A percentile compares a stretch with the other conserved stretches of the same genome.
Evolutionary conservation across 2,888 invertebrate genomes (phyloP).

Genomic region (Eledone cirrhosa): DNA sequence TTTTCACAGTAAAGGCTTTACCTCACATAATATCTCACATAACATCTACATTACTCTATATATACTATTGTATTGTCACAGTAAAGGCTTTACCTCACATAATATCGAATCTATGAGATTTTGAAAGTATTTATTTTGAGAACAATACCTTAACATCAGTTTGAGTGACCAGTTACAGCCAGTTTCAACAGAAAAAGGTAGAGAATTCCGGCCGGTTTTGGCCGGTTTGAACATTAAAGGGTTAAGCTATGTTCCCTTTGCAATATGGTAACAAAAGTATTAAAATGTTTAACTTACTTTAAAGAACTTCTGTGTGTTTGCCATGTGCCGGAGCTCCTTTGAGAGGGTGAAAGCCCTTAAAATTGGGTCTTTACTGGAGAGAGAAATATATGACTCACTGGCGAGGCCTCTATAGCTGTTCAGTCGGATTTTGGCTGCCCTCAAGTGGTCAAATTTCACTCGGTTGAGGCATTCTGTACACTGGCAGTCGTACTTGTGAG

Average conservation of each 20-base stretch:
- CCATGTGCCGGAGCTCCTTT: constrained; percentile 57
- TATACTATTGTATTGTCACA: no score
- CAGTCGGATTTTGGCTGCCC: constrained; percentile 63
- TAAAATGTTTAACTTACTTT: constrained; percentile 60
- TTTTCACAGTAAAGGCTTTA: no score
- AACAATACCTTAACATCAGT: no score
- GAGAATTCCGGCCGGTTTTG: neutral
- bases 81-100: no score
- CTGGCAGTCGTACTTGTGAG: constrained; percentile 61
- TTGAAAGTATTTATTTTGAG: no score
- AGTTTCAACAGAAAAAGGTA: neutral
- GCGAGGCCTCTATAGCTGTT: constrained; percentile 63
- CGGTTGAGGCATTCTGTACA: constrained; percentile 61
- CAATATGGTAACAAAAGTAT: no score
- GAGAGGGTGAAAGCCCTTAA: constrained; percentile 62
- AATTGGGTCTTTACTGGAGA: constrained; percentile 64
- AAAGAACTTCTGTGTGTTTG: constrained; percentile 62
- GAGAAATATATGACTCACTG: constrained; percentile 64
- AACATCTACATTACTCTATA: no score
- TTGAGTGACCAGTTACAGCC: no score
- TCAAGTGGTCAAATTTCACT: constrained; percentile 61
- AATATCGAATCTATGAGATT: no score
- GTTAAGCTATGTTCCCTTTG: no score
- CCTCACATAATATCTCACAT: no score
- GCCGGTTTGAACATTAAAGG: neutral